Base-by-base conservation (phyloP, 2,888 invertebrate genomes). In the Syrista parreyssii region DNA sequence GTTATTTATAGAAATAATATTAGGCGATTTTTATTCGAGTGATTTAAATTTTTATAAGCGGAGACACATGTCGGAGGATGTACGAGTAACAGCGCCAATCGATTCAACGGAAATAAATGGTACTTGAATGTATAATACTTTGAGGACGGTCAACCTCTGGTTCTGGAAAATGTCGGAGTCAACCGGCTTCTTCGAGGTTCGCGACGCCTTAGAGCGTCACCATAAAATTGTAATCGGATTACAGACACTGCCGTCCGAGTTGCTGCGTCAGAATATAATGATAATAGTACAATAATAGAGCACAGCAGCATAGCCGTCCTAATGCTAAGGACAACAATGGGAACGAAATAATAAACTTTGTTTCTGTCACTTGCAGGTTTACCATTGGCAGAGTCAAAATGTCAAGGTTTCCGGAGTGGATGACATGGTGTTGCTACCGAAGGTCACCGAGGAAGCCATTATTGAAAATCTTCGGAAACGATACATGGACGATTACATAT, bases 361-460 rank as follows among this genome's bases (percentile, higher is more conserved):
- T 23, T 55, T 55, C 23, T 55, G 9, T 23, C 1, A 9, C 9
- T 86, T 86, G 35, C 87, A 93, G 93, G 93, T 93, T 77, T 94
- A 95, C 90, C 95, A 95, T 88, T 95, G 95, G 95, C 95, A 95
- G 89, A 94, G 94, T 87, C 93, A 94, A 90, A 94, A 94, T 93
- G 94, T 94, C 86, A 94, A 95, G 87, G 93, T 94, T 80, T 94
- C 94, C 68, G 95, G 95, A 3, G 94, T 95, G 87, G 95, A 95
- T 87, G 95, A 95, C 85, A 95, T 95, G 95, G 95, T 95, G 68
- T 92, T 95, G 23, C 91, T 95, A 79, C 92, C 94, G 80, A 94
- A 94, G 89, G 93, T 95, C 84, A 92, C 92, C 12, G 94, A 94
- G 83, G 92, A 93, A 9, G 92, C 94, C 82, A 95, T 95, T 84